These are phyloP conservation scores for Heliopora coerulea DNA, from an alignment of 92 coral and sea anemone species.

Conservation along the genomic window DNA sequence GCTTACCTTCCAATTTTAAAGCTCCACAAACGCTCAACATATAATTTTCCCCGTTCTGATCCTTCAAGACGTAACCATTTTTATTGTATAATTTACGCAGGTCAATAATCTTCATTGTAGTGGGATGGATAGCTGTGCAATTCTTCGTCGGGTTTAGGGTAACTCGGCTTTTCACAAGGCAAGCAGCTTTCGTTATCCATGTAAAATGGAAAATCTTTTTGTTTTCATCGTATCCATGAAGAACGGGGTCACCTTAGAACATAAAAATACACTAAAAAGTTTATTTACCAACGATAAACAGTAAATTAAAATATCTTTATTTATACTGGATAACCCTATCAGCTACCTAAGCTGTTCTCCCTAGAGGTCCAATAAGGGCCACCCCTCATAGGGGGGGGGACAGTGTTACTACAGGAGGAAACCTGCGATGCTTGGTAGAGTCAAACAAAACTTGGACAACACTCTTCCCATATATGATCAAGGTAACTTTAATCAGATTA, in stretches of 20 bases:
- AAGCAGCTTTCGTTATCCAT: conserved; percentile 90
- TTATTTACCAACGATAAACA: too few species aligned
- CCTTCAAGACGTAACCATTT: not conserved
- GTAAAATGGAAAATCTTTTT: conserved; percentile 71
- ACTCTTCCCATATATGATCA: too few species aligned
- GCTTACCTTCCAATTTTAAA: not conserved
- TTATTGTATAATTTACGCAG: not conserved
- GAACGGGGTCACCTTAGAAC: conserved; percentile 73
- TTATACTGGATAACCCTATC: too few species aligned
- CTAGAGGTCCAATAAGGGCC: too few species aligned
- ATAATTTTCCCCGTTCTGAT: not conserved
- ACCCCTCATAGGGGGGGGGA: too few species aligned
- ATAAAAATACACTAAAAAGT: too few species aligned
- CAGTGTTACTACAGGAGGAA: too few species aligned
- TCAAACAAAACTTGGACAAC: too few species aligned
- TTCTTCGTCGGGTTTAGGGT: not conserved
- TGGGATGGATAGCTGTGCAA: conserved; percentile 28
- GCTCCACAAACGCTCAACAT: conserved; percentile 3
- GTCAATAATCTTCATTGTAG: conserved; percentile 13
- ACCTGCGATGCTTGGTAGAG: too few species aligned
- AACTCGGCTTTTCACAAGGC: conserved; percentile 54
- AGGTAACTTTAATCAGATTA: too few species aligned
- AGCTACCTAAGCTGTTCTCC: too few species aligned
- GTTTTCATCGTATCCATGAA: conserved; percentile 47
- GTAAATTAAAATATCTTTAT: too few species aligned